phyloP scores from a whole-genome alignment of 35 echinoderm and acorn worm species.

The Stichopus chloronotus region DNA sequence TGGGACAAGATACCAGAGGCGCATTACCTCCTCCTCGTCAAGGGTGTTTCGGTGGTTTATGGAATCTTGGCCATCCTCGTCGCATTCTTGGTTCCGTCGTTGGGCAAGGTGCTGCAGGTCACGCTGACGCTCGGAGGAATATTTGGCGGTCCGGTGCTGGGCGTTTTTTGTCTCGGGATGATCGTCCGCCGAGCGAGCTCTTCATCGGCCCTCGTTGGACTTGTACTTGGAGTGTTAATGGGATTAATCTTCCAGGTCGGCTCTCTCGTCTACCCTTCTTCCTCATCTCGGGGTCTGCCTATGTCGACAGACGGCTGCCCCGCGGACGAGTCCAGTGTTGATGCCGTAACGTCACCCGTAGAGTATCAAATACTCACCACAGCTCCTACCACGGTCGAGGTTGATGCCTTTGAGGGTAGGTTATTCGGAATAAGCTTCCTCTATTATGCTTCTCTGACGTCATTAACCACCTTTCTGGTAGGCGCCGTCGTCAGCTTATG shows the following conservation, averaged over 20 bases:
- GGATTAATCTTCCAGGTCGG: slow-evolving; percentile 31
- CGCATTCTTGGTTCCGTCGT: slow-evolving; percentile 35
- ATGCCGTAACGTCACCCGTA: not conserved
- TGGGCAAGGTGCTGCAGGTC: slow-evolving; percentile 28
- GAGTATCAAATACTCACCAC: not conserved
- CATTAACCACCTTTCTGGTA: slow-evolving; percentile 26
- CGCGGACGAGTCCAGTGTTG: not conserved
- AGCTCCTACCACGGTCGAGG: not conserved
- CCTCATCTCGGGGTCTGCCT: slow-evolving; percentile 3
- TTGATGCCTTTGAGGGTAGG: not conserved
- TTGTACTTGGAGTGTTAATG: slow-evolving; percentile 16
- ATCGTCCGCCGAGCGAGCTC: slow-evolving; percentile 24
- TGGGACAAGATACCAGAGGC: not conserved
- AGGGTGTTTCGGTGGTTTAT: slow-evolving; percentile 10
- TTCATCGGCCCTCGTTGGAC: not conserved
- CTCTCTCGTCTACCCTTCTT: not conserved
- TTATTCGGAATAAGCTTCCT: slow-evolving; percentile 47
- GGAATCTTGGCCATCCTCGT: not conserved
- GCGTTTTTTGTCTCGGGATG: slow-evolving; percentile 46
- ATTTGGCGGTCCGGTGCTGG: slow-evolving; percentile 17
- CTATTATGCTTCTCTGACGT: slow-evolving; percentile 13
- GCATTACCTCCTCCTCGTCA: slow-evolving; percentile 1
- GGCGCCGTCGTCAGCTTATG: not conserved
- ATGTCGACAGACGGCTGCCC: slow-evolving; percentile 7
- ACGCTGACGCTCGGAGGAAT: slow-evolving; percentile 12